Conservation (phyloP, 2,888 invertebrate genomes). For the Digitonthophagus gazella region DNA sequence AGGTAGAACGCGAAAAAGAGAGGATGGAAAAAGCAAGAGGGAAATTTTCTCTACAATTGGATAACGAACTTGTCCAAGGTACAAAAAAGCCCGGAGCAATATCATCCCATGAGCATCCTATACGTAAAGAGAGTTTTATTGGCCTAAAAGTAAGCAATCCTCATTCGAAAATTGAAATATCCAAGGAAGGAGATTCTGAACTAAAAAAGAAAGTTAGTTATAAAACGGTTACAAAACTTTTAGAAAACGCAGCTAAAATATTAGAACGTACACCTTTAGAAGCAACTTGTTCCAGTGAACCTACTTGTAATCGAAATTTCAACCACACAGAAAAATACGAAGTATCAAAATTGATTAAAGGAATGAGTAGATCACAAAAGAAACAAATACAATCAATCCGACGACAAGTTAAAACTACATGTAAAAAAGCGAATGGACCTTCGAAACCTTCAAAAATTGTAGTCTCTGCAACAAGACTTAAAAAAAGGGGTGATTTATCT, state of each 20-base stretch:
- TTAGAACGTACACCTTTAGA: neutral
- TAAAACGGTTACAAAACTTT: neutral
- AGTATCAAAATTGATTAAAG: neutral
- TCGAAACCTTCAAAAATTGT: neutral
- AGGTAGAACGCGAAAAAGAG: neutral
- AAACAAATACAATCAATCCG: neutral
- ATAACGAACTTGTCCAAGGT: no score
- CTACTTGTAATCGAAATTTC: no score
- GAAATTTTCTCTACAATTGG: neutral
- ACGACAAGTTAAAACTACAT: neutral
- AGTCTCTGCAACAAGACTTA: neutral
- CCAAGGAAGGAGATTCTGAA: no score
- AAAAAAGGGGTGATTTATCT: neutral
- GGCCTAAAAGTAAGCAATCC: neutral
- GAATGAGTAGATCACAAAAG: neutral
- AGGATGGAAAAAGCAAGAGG: neutral
- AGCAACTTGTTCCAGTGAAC: no score
- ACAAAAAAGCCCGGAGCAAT: no score
- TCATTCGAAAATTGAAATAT: no score
- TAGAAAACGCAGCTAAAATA: neutral
- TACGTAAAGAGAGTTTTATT: no score
- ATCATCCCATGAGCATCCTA: no score
- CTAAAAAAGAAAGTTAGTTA: no score
- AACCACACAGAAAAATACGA: neutral
- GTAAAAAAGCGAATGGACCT: neutral